Base-by-base conservation (phyloP, 1,140 invertebrate species). In the Trissolcus basalis region DNA sequence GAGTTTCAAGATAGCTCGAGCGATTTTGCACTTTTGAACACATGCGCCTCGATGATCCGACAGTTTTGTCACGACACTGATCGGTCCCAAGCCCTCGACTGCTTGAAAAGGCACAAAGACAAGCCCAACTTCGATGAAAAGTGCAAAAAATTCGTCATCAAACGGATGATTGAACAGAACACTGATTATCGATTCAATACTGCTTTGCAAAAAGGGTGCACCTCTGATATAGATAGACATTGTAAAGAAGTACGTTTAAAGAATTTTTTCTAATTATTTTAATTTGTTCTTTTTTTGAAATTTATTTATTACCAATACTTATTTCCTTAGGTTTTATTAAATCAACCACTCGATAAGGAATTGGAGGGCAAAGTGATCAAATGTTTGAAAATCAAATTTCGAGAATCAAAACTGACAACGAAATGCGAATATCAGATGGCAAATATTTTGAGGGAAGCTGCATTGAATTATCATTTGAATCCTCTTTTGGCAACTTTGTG, bases 131-230 rank as follows among this genome's bases (percentile, higher is more conserved):
- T 97, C 88, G 94, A 97, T 84, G 91, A 93, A 55, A 93, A 93
- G 54, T 99, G 98, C 85, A 93, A 95, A 81, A 89, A 92, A 51
- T 91, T 98, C 10, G 93, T 99, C 2, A 89, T 96, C 7, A 93
- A 94, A 85, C 90, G 98, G 83, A 94, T 98, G 92, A 93, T 96
- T 58, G 96, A 97, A 85, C 96, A 97, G 88, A 96, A 96, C 84
- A 91, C 93, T 45, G 97, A 99, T 88, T 96, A 96, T 80, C 91
- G 97, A 75, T 93, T 99, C 48, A 98, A 99, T 90, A 95, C 95
- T 11, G 90, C 92, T 6, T 89, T 99, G 27, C 93, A 95, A 83
- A 92, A 92, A 67, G 91, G 92, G 4, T 98, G 96, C 82, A 89
- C 90, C 33, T 80, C 87, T 69, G 96, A 96, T 80, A 92, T 92